Evolutionary conservation across 2,797 vertebrate species (phyloP).

Genomic region (Tympanoctomys barrerae): DNA sequence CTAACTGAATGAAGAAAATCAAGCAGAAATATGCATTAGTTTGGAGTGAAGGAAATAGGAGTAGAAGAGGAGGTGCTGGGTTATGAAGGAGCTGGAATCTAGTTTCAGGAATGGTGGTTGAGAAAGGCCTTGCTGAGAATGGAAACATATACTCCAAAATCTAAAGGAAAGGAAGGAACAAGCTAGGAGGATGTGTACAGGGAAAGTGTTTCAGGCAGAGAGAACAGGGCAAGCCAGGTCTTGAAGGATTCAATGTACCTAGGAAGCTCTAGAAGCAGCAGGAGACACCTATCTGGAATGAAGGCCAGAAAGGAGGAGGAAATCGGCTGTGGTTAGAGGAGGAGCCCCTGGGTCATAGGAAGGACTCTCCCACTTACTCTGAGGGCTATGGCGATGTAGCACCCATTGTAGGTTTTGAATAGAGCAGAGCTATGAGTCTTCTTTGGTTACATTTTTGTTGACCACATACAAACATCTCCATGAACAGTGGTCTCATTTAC

Average conservation of each 20-base stretch:
- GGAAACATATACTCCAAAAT: background rate
- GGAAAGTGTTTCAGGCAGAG: background rate
- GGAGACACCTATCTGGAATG: background rate
- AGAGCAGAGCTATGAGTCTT: background rate
- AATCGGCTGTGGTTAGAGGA: background rate
- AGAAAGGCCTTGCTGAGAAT: background rate
- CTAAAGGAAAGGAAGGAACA: background rate
- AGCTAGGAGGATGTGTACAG: background rate
- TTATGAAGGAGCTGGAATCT: background rate
- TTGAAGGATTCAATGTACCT: background rate
- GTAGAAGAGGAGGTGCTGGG: no score
- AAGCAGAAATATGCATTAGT: background rate
- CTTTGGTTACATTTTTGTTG: background rate
- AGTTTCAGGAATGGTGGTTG: background rate
- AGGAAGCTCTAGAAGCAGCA: background rate
- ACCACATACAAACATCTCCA: background rate
- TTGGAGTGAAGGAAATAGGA: background rate
- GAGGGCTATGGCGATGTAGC: background rate
- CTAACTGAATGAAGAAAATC: background rate
- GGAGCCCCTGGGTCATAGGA: background rate
- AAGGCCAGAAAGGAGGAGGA: background rate
- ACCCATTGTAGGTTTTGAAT: background rate
- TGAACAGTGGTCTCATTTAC: background rate
- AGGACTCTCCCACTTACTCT: background rate
- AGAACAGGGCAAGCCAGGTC: background rate